A percentile compares a stretch with the other conserved stretches of the same genome.
Conservation (phyloP, 2,797 vertebrate genomes). For the Botia kubotai region DNA sequence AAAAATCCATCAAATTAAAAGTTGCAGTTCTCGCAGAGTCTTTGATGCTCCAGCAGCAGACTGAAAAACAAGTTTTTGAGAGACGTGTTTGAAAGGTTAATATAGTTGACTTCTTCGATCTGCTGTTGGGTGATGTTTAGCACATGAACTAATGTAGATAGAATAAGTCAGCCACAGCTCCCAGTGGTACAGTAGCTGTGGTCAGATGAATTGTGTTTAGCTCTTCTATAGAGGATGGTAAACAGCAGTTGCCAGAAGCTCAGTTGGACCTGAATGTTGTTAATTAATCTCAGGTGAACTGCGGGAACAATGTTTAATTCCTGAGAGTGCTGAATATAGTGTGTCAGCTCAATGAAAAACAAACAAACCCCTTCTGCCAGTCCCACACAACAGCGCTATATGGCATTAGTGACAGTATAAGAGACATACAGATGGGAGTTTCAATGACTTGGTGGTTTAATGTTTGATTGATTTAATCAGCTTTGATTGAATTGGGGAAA, state of each 20-base stretch:
- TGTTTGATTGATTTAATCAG: conserved; percentile 1
- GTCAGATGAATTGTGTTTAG: conserved; percentile 10
- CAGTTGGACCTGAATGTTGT: conserved; percentile 24
- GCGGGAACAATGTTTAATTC: neutral
- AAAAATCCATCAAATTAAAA: too few relatives aligned
- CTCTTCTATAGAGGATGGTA: conserved; percentile 16
- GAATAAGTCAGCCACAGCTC: conserved; percentile 6
- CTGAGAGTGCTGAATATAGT: conserved; percentile 31
- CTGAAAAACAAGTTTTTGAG: neutral
- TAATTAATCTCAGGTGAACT: conserved; percentile 54
- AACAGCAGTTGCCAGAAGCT: conserved; percentile 39
- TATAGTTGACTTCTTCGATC: neutral
- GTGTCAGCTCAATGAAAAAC: conserved; percentile 12
- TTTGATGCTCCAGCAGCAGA: neutral
- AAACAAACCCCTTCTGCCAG: conserved; percentile 15
- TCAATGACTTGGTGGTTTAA: conserved; percentile 54
- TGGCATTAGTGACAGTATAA: neutral
- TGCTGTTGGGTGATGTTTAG: neutral
- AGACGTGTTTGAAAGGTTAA: neutral
- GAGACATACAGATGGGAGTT: conserved; percentile 48
- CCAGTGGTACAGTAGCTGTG: neutral
- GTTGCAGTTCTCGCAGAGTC: too few relatives aligned
- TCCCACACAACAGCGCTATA: neutral
- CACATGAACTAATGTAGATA: conserved; percentile 17
- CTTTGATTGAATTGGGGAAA: conserved; percentile 62